These are phyloP conservation scores for Cinclus mexicanus DNA, from an alignment of 2,113 vertebrate species.

Conservation along the genomic window DNA sequence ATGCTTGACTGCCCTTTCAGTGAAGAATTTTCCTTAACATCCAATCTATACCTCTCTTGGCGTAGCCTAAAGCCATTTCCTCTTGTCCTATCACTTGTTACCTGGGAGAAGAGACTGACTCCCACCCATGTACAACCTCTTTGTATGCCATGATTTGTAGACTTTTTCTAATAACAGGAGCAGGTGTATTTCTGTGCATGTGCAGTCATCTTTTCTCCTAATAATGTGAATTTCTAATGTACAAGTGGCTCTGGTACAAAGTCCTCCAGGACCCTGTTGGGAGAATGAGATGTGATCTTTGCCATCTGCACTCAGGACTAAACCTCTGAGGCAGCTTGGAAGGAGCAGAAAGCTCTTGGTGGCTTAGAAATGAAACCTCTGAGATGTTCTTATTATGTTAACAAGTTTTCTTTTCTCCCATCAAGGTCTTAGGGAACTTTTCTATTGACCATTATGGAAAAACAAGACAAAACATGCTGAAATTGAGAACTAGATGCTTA, in stretches of 20 bases:
- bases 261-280: background rate
- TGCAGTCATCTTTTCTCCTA: conserved; percentile 17
- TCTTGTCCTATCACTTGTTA: background rate
- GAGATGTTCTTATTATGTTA: conserved; percentile 46
- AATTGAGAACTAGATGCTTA: conserved; percentile 41
- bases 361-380: background rate
- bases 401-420: conserved; percentile 45
- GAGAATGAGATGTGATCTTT: conserved; percentile 3
- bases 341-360: conserved; percentile 19
- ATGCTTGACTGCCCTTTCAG: background rate
- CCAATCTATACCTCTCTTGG: background rate
- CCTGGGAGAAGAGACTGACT: background rate
- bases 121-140: too few species aligned
- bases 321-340: conserved; percentile 1
- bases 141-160: background rate
- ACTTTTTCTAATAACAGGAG: background rate
- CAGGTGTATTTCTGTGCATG: conserved; percentile 6
- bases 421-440: conserved; percentile 29
- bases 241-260: background rate
- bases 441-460: conserved; percentile 47
- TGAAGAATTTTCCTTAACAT: background rate
- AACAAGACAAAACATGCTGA: conserved; percentile 24
- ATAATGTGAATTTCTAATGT: background rate
- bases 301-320: conserved; percentile 4
- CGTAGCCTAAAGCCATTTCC: background rate